These are phyloP conservation scores for Troides helena DNA, from an alignment of 2,888 invertebrate genomes.

Conservation along the genomic window DNA sequence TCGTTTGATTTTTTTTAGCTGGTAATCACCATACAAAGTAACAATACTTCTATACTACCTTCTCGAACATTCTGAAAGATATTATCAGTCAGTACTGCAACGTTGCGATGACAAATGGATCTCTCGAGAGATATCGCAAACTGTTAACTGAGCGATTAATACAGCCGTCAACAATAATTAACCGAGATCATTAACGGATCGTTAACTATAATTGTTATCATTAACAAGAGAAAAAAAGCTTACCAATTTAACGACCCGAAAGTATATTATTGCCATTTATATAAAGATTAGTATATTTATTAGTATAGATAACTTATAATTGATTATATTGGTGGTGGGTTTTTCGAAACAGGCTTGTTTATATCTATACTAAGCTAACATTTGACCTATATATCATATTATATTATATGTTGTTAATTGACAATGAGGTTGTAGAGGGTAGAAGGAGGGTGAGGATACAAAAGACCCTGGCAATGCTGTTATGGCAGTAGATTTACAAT, in stretches of 20 bases:
- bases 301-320: background rate
- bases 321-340: too few relatives aligned
- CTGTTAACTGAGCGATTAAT: slow-evolving; percentile 20
- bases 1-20: too few relatives aligned
- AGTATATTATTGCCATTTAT: background rate
- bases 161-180: slow-evolving; percentile 24
- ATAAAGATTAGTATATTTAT: background rate
- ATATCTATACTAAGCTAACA: background rate
- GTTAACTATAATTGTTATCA: slow-evolving; percentile 18
- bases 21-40: background rate
- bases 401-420: background rate
- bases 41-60: slow-evolving; percentile 1
- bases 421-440: background rate
- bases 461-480: too few relatives aligned
- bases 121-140: slow-evolving; percentile 6
- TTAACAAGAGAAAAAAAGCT: slow-evolving; percentile 1
- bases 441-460: too few relatives aligned
- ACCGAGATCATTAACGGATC: slow-evolving; percentile 4
- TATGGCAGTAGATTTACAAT: too few relatives aligned
- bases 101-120: slow-evolving; percentile 16
- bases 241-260: background rate
- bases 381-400: background rate
- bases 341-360: too few relatives aligned
- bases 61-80: background rate
- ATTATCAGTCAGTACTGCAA: background rate